Conservation (phyloP, 2,888 invertebrate species). For the Eledona agricola region DNA sequence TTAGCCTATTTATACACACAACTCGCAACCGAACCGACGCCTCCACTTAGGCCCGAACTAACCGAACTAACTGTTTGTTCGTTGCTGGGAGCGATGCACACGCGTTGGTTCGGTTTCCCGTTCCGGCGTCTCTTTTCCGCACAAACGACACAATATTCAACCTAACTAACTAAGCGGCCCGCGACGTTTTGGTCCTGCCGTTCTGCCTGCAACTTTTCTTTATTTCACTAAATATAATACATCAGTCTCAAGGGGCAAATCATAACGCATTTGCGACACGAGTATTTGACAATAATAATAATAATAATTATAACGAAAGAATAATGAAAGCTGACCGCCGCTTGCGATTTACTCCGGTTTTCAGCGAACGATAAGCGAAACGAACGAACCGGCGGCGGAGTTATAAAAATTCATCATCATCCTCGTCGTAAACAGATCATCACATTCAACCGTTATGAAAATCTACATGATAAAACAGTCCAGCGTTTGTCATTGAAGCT, state of each 20-base stretch:
- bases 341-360: too few species aligned
- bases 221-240: slow-evolving; percentile 49
- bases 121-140: too few species aligned
- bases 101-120: too few species aligned
- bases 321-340: too few species aligned
- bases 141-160: too few species aligned
- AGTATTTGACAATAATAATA: slow-evolving; percentile 49
- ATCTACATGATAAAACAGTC: slow-evolving; percentile 56
- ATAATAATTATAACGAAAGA: slow-evolving; percentile 41
- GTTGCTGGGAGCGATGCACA: too few species aligned
- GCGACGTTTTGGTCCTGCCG: slow-evolving; percentile 55
- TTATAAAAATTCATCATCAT: slow-evolving; percentile 33
- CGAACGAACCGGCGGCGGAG: too few species aligned
- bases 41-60: too few species aligned
- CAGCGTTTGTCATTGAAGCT: slow-evolving; percentile 60
- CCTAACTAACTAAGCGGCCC: too few species aligned
- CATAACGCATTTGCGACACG: slow-evolving; percentile 59
- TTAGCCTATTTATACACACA: slow-evolving; percentile 48
- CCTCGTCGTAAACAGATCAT: slow-evolving; percentile 52
- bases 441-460: slow-evolving; percentile 56
- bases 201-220: slow-evolving; percentile 44
- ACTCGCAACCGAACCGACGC: too few species aligned
- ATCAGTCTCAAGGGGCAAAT: slow-evolving; percentile 65
- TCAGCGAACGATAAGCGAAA: too few species aligned
- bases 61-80: too few species aligned